Conservation (phyloP, 2,797 vertebrate species). For the Acrossocheilus wenchowensis region DNA sequence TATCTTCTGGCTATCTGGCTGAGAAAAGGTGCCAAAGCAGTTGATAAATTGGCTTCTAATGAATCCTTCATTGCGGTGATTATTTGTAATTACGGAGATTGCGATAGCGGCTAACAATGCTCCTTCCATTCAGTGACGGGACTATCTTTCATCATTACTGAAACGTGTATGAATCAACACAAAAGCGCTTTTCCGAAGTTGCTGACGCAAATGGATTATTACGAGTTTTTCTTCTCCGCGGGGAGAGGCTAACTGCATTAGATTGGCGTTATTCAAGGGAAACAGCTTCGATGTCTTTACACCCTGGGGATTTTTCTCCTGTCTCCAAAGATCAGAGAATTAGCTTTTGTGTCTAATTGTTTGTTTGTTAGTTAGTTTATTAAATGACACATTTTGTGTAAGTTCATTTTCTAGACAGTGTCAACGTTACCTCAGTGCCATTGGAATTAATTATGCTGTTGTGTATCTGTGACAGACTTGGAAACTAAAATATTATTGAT, state of each 20-base stretch:
- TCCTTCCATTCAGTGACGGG: constrained; percentile 16
- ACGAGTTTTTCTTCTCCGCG: constrained; percentile 45
- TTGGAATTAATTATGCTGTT: background rate
- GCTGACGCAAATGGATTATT: constrained; percentile 62
- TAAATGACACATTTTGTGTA: background rate
- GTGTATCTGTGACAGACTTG: background rate
- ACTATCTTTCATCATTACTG: constrained; percentile 42
- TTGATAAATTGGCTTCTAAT: background rate
- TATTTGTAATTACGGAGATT: constrained; percentile 32
- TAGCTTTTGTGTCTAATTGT: background rate
- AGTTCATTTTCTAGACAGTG: background rate
- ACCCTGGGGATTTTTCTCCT: constrained; percentile 10
- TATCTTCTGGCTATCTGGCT: background rate
- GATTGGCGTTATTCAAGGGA: constrained; percentile 52
- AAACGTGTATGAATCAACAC: constrained; percentile 51
- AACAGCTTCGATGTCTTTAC: constrained; percentile 37
- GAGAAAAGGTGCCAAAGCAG: background rate
- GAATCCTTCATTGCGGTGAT: background rate
- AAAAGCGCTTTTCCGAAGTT: constrained; percentile 49
- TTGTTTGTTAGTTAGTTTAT: background rate
- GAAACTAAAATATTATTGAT: background rate
- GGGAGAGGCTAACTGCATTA: constrained; percentile 48
- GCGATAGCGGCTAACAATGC: constrained; percentile 25
- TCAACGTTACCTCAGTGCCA: background rate
- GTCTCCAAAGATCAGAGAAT: background rate